Conservation (phyloP, 2,797 vertebrate species). For the Corythornis leucogaster region DNA sequence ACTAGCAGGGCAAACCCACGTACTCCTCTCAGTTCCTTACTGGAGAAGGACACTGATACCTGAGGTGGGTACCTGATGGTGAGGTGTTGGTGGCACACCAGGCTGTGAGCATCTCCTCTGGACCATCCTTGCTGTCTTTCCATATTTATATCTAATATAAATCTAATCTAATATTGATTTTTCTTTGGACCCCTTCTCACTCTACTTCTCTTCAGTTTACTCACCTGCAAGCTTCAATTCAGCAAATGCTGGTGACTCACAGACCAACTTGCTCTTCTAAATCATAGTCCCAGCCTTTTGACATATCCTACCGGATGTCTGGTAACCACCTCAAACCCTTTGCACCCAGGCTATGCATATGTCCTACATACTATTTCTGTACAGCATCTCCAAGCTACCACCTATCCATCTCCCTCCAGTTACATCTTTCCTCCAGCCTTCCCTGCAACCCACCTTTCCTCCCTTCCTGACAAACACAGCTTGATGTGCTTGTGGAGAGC, state of each 20-base stretch:
- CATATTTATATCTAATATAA: neutral
- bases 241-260: neutral
- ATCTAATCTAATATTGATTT: too few species aligned
- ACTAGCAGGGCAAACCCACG: neutral
- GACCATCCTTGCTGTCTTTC: neutral
- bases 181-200: neutral
- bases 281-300: neutral
- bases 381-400: neutral
- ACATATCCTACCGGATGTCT: neutral
- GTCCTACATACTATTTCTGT: neutral
- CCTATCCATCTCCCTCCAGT: neutral
- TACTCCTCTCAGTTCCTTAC: neutral
- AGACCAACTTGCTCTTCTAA: rapidly evolving
- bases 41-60: neutral
- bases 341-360: neutral
- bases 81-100: neutral
- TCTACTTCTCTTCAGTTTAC: neutral
- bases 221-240: neutral
- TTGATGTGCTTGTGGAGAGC: neutral
- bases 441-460: neutral
- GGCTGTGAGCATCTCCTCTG: neutral
- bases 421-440: neutral
- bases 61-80: rapidly evolving
- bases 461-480: neutral
- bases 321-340: neutral